phyloP scores from a whole-genome alignment of 2,113 vertebrate species.

The Sterrhoptilus dennistouni region DNA sequence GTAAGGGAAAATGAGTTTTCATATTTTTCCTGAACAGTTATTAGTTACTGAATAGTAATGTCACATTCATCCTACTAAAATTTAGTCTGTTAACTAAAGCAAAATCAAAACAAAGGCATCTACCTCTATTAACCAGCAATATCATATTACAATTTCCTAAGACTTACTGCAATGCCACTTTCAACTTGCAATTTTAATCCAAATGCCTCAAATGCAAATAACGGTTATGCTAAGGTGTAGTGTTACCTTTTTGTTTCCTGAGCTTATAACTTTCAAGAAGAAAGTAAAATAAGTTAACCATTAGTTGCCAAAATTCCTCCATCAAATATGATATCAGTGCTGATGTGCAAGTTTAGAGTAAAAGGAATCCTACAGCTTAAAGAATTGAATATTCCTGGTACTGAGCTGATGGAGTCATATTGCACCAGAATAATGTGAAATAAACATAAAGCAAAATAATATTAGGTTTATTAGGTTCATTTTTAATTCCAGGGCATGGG shows the following conservation, averaged over 20 bases:
- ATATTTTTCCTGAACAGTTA: neutral
- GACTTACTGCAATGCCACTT: neutral
- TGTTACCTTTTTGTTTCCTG: neutral
- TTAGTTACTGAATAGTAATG: neutral
- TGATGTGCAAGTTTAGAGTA: rapidly evolving
- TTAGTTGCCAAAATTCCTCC: neutral
- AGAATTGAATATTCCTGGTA: neutral
- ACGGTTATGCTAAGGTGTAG: neutral
- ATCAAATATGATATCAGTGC: neutral
- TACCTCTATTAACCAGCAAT: neutral
- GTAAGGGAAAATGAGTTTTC: neutral
- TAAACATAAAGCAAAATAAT: neutral
- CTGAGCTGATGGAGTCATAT: neutral
- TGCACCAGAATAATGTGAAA: neutral
- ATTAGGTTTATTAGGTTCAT: neutral
- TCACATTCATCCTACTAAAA: neutral
- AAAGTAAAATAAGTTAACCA: neutral
- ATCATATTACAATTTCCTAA: neutral
- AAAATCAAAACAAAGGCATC: neutral
- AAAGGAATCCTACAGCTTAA: neutral
- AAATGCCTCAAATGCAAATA: neutral
- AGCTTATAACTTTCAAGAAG: neutral
- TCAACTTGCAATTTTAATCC: neutral
- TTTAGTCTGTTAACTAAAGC: neutral
- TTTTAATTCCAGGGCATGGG: neutral